Percentiles rank a stretch among this genome's conserved stretches.
These are phyloP conservation scores for Brachirus orientalis DNA, from an alignment of 2,113 vertebrate species.

Conservation along the genomic window DNA sequence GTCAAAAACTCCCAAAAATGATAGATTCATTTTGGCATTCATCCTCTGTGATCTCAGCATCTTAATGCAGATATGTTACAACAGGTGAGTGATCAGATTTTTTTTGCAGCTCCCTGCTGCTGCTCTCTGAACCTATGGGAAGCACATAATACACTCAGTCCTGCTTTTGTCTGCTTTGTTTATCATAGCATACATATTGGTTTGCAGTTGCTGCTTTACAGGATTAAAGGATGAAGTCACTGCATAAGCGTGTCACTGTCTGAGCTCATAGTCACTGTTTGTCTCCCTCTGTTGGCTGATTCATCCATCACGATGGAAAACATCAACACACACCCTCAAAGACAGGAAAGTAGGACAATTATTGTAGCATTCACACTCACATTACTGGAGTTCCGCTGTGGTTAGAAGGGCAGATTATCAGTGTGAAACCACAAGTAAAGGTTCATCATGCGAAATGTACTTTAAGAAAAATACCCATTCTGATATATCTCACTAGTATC, in stretches of 20 bases:
- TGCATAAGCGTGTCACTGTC: conserved; percentile 8
- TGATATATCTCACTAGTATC: too few relatives aligned
- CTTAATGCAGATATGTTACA: conserved; percentile 1
- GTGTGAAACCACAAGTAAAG: too few relatives aligned
- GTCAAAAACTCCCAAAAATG: conserved; percentile 18
- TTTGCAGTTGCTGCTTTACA: neutral
- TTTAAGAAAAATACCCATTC: too few relatives aligned
- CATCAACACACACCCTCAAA: neutral
- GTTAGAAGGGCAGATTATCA: too few relatives aligned
- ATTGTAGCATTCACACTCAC: neutral
- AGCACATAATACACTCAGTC: neutral
- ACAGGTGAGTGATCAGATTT: conserved; percentile 21
- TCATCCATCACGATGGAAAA: conserved; percentile 23
- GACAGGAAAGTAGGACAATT: neutral
- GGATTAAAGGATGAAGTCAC: conserved; percentile 30
- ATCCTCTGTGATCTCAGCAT: conserved; percentile 41
- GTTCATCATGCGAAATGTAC: too few relatives aligned
- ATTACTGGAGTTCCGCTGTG: too few relatives aligned
- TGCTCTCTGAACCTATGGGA: neutral
- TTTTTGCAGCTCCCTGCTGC: conserved; percentile 1
- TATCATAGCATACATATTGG: neutral
- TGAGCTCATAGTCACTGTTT: conserved; percentile 45
- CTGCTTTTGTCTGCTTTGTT: neutral
- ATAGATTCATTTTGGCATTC: conserved; percentile 14
- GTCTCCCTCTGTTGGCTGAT: conserved; percentile 73